Evolutionary conservation across 1,140 invertebrate species (phyloP), one percentile per base, ranked within the genome.

Genomic region (Apis florea): DNA sequence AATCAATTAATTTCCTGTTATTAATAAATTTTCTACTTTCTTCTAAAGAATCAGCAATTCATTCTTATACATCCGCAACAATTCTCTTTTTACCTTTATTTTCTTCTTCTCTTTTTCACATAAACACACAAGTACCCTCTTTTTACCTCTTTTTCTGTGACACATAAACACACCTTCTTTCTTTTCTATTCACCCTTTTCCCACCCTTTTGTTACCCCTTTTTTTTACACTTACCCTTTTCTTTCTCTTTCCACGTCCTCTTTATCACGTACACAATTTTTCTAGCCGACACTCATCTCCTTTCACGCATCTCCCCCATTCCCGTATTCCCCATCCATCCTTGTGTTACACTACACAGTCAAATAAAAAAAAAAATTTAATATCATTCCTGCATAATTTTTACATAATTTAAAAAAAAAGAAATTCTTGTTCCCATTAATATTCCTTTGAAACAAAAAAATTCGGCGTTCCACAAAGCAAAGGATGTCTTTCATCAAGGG

Each of bases 161-260:
- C 68, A 51, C 24, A 69, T 53, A 53, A 69, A 69, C 68, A 69
- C 68, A 69, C 17, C 49, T 69, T 49, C 47, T 26, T 15, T 51
- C 9, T 10, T 53, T 53, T 11, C 47, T 9, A 15, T 53, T 69
- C 68, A 24, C 49, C 24, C 47, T 26, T n/a, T 10, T 17, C 13
- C 21, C 47, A 12, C 49, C 47, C n/a, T 53, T 53, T 69, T 49
- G 15, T 49, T 69, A 24, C 21, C 21, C 47, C 31, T 12, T 17
- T 51, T 53, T 51, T 51, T 1, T 24, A 69, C 49, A n/a, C 10
- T 15, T 24, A 53, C 31, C 5, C 31, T 11, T 11, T 11, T 1
- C 63, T 21, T 64, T 9, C 26, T 19, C 26, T 64, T 12, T 21
- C n/a, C 6, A 17, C 3, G 15, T 10, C 17, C 26, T 21, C 26